Base-by-base conservation (phyloP, 2,888 invertebrate genomes). In the Eristalinus aeneus region DNA sequence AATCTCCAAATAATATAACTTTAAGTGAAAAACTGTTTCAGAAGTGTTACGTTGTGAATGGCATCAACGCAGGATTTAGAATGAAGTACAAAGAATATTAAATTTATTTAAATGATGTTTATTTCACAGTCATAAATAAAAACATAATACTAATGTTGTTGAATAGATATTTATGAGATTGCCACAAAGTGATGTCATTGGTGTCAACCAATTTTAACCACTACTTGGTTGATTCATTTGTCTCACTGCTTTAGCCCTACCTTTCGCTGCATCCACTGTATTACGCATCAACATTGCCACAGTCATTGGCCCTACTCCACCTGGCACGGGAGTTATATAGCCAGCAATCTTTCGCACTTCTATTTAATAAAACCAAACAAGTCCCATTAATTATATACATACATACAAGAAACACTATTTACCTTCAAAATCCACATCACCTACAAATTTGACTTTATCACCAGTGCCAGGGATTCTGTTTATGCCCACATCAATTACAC, bases 281-380 rank as follows among this genome's bases (percentile, higher is more conserved):
- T 98, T 98, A 89, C 95, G 95, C 97, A 98, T 97, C 39, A 98
- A 92, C 97, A 98, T 98, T 0, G 97, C 96, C 0, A 98, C 98
- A 0, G 98, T 98, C 96, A 98, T 97, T 0, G 98, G 98, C 0
- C 98, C 98, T 4, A 97, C 98, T 1, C 98, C 98, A 1, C 98
- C 95, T 0, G 98, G 98, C 0, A 98, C 98, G 0, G 98, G 98
- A 0, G 98, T 97, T 63, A 98, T 95, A 71, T 95, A 94, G 10
- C 97, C 96, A 9, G 98, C 98, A 27, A 97, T 94, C 92, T 97
- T 94, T 79, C 94, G 94, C 0, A 97, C 97, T 81, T 90, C 92
- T 92, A 94, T 95, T 96, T 93, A 27, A 27, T 27, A 27, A 27
- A 27, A 3, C 5, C 5, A 5, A 5, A 2, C 2, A 27, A 27